These are phyloP conservation scores for Ctenopoma multispine DNA, from an alignment of 2,797 vertebrate species.

Conservation along the genomic window DNA sequence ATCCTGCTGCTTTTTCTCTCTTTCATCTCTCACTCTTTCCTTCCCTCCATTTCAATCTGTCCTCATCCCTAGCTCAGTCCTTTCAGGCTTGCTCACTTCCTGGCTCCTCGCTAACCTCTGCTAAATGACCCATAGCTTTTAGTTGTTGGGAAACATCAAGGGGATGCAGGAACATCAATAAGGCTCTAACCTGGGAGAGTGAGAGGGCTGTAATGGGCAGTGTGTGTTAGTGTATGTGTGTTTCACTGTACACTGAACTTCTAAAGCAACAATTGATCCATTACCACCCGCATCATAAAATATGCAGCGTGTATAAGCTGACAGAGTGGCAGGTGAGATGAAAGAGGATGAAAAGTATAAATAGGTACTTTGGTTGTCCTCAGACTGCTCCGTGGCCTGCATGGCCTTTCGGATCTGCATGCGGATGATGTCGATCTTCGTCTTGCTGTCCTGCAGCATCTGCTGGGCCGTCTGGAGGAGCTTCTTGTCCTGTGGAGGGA, in stretches of 20 bases:
- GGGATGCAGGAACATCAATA: constrained; percentile 79
- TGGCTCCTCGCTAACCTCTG: constrained; percentile 70
- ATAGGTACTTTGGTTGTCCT: constrained; percentile 78
- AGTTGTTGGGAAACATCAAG: constrained; percentile 79
- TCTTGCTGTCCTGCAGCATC: constrained; percentile 95
- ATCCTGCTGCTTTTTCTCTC: constrained; percentile 34
- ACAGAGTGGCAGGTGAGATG: constrained; percentile 66
- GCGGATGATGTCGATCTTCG: constrained; percentile 92
- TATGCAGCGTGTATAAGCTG: constrained; percentile 65
- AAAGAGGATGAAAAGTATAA: constrained; percentile 47
- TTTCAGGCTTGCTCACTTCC: constrained; percentile 55
- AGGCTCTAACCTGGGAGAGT: constrained; percentile 56
- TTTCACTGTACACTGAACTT: constrained; percentile 55
- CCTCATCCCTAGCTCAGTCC: constrained; percentile 60
- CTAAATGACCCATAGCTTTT: constrained; percentile 74
- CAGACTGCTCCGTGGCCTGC: constrained; percentile 86
- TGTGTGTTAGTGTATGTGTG: constrained; percentile 23
- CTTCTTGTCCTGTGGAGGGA: constrained; percentile 86
- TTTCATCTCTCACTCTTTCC: constrained; percentile 50
- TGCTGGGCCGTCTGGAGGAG: constrained; percentile 89
- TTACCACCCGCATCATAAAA: constrained; percentile 69
- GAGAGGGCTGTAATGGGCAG: constrained; percentile 67
- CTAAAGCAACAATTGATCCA: constrained; percentile 73
- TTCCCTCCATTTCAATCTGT: constrained; percentile 25
- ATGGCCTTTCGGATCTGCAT: constrained; percentile 89